These are phyloP conservation scores for Melanotaenia nigrans DNA, from an alignment of 2,797 vertebrate species.

Conservation along the genomic window DNA sequence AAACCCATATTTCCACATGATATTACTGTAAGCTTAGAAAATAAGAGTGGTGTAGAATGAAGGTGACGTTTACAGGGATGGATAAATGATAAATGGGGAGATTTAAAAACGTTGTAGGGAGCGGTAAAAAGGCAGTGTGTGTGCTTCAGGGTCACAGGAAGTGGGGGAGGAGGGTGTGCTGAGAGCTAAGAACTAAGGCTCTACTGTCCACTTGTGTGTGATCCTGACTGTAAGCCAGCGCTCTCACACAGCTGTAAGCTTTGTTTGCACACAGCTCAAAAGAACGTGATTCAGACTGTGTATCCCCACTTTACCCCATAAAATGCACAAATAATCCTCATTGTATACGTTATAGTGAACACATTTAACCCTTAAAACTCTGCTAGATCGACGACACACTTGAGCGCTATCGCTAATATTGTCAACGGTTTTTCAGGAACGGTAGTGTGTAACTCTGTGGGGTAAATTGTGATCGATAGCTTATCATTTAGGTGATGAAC, in stretches of 20 bases:
- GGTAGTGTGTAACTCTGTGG: too few species aligned
- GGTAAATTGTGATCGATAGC: too few species aligned
- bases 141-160: conserved; percentile 58
- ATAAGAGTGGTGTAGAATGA: not conserved
- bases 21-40: not conserved
- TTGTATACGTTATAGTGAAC: too few species aligned
- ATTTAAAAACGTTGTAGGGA: conserved; percentile 26
- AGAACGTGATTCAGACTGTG: not conserved
- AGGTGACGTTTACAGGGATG: not conserved
- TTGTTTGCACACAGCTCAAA: conserved; percentile 25
- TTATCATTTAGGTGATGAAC: too few species aligned
- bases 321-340: not conserved
- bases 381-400: too few species aligned
- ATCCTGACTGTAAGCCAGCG: conserved; percentile 20
- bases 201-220: conserved; percentile 45
- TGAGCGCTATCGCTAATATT: too few species aligned
- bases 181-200: conserved; percentile 54
- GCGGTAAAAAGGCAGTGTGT: conserved; percentile 20
- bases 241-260: conserved; percentile 31
- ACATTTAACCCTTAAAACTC: too few species aligned
- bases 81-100: not conserved
- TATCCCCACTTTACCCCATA: not conserved
- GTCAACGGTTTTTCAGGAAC: too few species aligned
- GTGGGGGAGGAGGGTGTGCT: conserved; percentile 33
- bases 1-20: not conserved